Percentiles rank a stretch among this genome's conserved stretches.
These are phyloP conservation scores for Pseudolaguvia tuberculata DNA, from an alignment of 2,113 vertebrate genomes.

Conservation along the genomic window DNA sequence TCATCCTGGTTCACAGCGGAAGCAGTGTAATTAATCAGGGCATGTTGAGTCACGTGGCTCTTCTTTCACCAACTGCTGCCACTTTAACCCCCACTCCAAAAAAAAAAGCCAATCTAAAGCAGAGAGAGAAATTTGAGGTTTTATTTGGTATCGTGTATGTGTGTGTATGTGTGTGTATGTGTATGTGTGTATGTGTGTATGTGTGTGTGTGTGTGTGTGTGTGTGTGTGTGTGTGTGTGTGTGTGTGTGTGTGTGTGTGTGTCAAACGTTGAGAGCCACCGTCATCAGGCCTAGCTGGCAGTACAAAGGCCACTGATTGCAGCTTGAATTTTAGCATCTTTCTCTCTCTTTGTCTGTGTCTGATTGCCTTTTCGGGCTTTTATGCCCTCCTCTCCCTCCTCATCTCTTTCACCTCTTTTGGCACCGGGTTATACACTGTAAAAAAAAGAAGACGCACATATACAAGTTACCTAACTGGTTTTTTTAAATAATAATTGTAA, in stretches of 20 bases:
- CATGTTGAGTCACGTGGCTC: slow-evolving; percentile 15
- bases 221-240: slow-evolving; percentile 17
- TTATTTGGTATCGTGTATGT: not conserved
- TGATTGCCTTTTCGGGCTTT: slow-evolving; percentile 40
- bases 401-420: not conserved
- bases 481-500: too few relatives aligned
- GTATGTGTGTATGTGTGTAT: too few relatives aligned
- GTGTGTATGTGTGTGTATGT: slow-evolving; percentile 20
- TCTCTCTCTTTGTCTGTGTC: slow-evolving; percentile 12
- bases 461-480: not conserved
- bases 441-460: not conserved
- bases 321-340: slow-evolving; percentile 32
- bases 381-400: slow-evolving; percentile 1
- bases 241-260: slow-evolving; percentile 16
- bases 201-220: slow-evolving; percentile 14
- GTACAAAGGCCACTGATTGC: slow-evolving; percentile 39
- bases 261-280: not conserved
- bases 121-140: slow-evolving; percentile 1
- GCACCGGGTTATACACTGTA: not conserved
- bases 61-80: slow-evolving; percentile 4
- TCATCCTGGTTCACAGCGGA: slow-evolving; percentile 5
- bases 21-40: slow-evolving; percentile 24
- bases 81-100: slow-evolving; percentile 27
- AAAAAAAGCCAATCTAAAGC: slow-evolving; percentile 5
- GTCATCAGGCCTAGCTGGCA: slow-evolving; percentile 30